phyloP scores from a whole-genome alignment of 2,888 invertebrate genomes.

The Zaprionus lineosus region DNA sequence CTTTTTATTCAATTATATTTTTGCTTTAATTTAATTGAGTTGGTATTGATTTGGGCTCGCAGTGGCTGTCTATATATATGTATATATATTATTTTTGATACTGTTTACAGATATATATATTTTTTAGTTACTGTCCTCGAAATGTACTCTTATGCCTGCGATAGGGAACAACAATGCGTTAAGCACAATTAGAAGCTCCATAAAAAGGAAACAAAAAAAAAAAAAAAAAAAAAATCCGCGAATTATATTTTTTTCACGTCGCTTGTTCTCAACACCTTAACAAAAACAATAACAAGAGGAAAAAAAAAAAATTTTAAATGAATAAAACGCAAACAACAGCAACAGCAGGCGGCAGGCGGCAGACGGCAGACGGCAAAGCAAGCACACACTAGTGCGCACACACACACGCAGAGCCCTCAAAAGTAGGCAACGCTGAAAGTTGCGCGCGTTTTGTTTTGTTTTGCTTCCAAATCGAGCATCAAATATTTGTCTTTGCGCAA shows the following conservation, averaged over 20 bases:
- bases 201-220: slow-evolving; percentile 25
- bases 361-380: slow-evolving; percentile 8
- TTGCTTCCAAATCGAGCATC: slow-evolving; percentile 9
- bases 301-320: slow-evolving; percentile 12
- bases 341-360: too few species aligned
- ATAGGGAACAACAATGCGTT: too few species aligned
- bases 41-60: too few species aligned
- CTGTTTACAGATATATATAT: too few species aligned
- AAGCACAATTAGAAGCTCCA: too few species aligned
- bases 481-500: slow-evolving; percentile 37
- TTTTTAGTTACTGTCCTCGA: too few species aligned
- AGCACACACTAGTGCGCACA: background rate
- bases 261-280: slow-evolving; percentile 30
- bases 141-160: too few species aligned
- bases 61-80: too few species aligned
- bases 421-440: slow-evolving; percentile 35
- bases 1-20: too few species aligned
- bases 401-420: slow-evolving; percentile 1
- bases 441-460: slow-evolving; percentile 26
- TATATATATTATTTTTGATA: too few species aligned
- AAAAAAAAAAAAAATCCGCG: too few species aligned
- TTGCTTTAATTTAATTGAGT: too few species aligned
- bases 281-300: slow-evolving; percentile 44
- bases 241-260: slow-evolving; percentile 1
- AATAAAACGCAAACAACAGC: slow-evolving; percentile 16